Base-by-base conservation (phyloP, 2,113 vertebrate genomes). In the Irena cyanogastra region DNA sequence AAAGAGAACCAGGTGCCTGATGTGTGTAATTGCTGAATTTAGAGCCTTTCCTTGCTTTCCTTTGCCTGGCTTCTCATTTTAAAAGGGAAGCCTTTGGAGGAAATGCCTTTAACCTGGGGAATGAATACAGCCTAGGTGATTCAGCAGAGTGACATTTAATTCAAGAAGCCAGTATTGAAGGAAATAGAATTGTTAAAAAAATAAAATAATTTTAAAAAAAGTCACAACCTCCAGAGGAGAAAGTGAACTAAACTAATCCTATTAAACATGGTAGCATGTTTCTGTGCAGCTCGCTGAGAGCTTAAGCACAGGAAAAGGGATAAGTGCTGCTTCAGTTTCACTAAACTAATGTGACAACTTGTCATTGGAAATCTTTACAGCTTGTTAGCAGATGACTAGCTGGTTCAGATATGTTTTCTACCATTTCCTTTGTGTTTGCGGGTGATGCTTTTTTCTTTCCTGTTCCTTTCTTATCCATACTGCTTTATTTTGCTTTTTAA, bases 291-390 rank as follows among this genome's bases (percentile, higher is more conserved):
- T 85, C 94, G 83, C 97, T 94, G 97, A 96, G 97, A 98, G 98
- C 97, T 98, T 98, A 98, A 97, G 97, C 97, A 97, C 98, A 98
- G 98, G 98, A 98, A 98, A 98, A 96, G 96, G 98, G 98, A 97
- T 98, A 98, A 98, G 97, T 94, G 89, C 95, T 97, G 97, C 97
- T 98, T 98, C 98, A 97, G 97, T 98, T 98, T 98, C 98, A 98
- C 98, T 98, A 98, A 98, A 98, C 98, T 98, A 98, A 98, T 97
- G 98, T 98, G 98, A 98, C 98, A 98, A 98, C 97, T 98, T 98
- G 98, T 98, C 98, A 98, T 87, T 97, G 98, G 98, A 97, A 98
- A 98, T 98, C 98, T 98, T 98, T 98, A 97, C 97, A 98, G 98
- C 98, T 97, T 98, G 98, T 98, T 98, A 98, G 98, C 96, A 97